Base-by-base conservation (phyloP, 2,888 invertebrate species). In the Hartigia nigra region DNA sequence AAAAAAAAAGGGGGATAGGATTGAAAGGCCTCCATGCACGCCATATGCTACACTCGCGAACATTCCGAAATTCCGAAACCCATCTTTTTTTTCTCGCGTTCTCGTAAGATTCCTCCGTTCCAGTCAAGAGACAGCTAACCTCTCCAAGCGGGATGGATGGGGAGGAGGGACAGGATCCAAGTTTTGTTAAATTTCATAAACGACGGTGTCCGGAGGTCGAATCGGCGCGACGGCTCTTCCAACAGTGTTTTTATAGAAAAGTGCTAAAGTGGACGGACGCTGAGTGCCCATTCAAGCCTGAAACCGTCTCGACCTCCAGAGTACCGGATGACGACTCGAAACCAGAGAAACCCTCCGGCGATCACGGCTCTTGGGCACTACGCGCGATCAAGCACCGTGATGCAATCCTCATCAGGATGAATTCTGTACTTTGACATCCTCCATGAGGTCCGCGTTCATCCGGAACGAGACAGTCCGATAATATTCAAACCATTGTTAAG, bases 121-220 rank as follows among this genome's bases (percentile, higher is more conserved):
- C 72, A 72, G 34, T 4, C 72, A 9, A 31, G 72, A 72, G 37
- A 77, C 74, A 85, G 78, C 83, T 82, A 88, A 87, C 86, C 87
- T 88, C 86, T 88, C 86, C 88, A 89, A 90, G 88, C 87, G 84
- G 89, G 88, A 89, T 86, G 87, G 89, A 88, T 82, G 80, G 84
- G 88, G 84, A 87, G 79, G 83, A 55, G 84, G 87, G 86, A 84
- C 77, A 86, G 88, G 89, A 87, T 85, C 81, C 83, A 87, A 86
- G 83, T 88, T 84, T 86, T 85, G 84, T 87, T 86, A 85, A 85
- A 72, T 77, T 81, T 83, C 81, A 83, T 83, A 87, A 82, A 55
- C 23, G 9, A 9, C 39, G 55, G 55, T 14, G 23, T 55, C 55
- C 55, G 55, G 55, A 55, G 55, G 55, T 55, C 55, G 55, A 55